Conservation (phyloP, 2,797 vertebrate species). For the Pseudopleuronectes americanus region DNA sequence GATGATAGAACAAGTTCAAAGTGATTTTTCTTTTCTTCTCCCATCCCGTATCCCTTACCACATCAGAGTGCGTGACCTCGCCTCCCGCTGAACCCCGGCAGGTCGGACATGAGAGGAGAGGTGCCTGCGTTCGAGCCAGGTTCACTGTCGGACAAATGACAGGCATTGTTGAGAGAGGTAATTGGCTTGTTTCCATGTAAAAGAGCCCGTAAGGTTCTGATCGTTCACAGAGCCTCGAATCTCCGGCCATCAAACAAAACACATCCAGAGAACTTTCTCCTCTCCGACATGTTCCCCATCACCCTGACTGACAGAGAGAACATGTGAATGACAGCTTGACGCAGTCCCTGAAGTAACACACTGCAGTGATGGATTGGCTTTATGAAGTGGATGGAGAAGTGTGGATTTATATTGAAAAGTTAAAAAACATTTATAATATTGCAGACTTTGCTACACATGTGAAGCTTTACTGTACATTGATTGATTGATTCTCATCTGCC, state of each 20-base stretch:
- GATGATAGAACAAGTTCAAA: constrained; percentile 80
- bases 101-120: constrained; percentile 70
- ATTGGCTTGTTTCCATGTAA: constrained; percentile 72
- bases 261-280: constrained; percentile 38
- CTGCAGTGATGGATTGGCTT: constrained; percentile 41
- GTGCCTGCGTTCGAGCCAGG: constrained; percentile 67
- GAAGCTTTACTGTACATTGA: neutral
- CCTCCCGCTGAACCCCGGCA: constrained; percentile 57
- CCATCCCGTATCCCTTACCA: constrained; percentile 52
- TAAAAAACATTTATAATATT: too few relatives aligned
- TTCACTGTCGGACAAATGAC: constrained; percentile 75
- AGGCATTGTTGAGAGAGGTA: constrained; percentile 68
- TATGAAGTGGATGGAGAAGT: constrained; percentile 11
- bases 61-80: constrained; percentile 75
- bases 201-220: constrained; percentile 55
- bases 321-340: constrained; percentile 57
- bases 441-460: too few relatives aligned
- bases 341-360: constrained; percentile 30
- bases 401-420: neutral
- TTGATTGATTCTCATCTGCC: neutral
- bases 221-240: constrained; percentile 66
- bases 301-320: constrained; percentile 71
- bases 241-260: constrained; percentile 31
- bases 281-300: constrained; percentile 44
- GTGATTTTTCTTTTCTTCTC: constrained; percentile 16